phyloP scores from a whole-genome alignment of 2,888 invertebrate species.

The Noctua pronuba region DNA sequence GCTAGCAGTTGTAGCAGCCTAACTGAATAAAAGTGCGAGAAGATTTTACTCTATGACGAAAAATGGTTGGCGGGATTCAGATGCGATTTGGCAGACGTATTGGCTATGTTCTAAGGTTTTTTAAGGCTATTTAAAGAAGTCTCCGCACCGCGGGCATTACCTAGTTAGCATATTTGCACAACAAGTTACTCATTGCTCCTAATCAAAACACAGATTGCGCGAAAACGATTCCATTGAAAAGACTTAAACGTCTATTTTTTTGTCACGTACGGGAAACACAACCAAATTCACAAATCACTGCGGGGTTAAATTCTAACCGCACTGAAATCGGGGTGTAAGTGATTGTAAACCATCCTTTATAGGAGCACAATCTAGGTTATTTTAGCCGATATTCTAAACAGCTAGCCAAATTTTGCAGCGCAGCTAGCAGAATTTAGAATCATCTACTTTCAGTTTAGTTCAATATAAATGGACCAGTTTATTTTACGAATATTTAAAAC shows the following conservation, averaged over 20 bases:
- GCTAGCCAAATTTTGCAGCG: background rate
- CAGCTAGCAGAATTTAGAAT: background rate
- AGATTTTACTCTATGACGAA: too few species aligned
- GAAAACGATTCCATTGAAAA: too few species aligned
- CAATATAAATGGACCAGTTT: background rate
- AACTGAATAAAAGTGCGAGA: background rate
- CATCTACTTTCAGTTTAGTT: background rate
- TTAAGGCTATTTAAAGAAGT: background rate
- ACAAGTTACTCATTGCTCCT: background rate
- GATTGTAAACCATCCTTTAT: conserved; percentile 41
- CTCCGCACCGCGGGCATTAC: background rate
- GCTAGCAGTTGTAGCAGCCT: too few species aligned
- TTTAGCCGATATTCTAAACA: background rate
- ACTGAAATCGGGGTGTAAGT: conserved; percentile 31
- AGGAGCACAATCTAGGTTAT: conserved; percentile 24
- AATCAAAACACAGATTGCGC: too few species aligned
- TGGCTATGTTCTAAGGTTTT: background rate
- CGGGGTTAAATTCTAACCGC: conserved; percentile 31
- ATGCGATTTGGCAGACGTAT: background rate
- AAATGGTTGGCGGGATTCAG: too few species aligned
- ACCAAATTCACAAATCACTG: conserved; percentile 57
- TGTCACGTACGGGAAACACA: conserved; percentile 36
- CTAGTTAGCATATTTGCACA: background rate
- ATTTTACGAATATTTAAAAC: conserved; percentile 7
- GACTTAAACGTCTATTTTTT: conserved; percentile 12